A percentile compares a stretch with the other conserved stretches of the same genome.
Conservation (phyloP, 92 coral and sea anemone species). For the Actinostola sp. region DNA sequence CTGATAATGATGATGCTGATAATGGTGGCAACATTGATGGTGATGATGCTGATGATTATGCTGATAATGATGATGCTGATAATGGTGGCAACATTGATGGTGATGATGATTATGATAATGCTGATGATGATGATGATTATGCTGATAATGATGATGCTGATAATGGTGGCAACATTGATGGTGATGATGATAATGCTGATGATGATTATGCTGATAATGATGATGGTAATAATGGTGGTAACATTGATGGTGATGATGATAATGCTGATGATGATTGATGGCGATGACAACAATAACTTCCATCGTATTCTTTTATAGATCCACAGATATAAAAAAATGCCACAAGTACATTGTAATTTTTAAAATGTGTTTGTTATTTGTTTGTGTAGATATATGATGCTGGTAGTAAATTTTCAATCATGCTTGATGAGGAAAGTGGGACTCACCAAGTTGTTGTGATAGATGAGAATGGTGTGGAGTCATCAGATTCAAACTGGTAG, state of each 20-base stretch:
- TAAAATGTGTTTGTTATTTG: neutral
- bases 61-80: neutral
- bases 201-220: neutral
- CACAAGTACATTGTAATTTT: neutral
- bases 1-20: too few relatives aligned
- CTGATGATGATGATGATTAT: neutral
- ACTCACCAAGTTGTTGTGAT: constrained; percentile 68
- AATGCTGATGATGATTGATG: neutral
- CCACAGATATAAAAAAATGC: neutral
- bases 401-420: constrained; percentile 67
- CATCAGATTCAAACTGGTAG: constrained; percentile 77
- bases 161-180: neutral
- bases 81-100: too few relatives aligned
- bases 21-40: neutral
- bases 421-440: constrained; percentile 61
- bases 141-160: neutral
- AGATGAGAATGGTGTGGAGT: constrained; percentile 74
- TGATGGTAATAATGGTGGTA: too few relatives aligned
- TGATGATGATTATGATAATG: neutral
- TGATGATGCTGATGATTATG: too few relatives aligned
- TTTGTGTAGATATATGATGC: constrained; percentile 81
- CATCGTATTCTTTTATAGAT: too few relatives aligned
- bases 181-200: neutral
- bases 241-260: neutral
- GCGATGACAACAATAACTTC: too few relatives aligned